These are phyloP conservation scores for Prinia subflava DNA, from an alignment of 2,113 vertebrate species.

Conservation along the genomic window DNA sequence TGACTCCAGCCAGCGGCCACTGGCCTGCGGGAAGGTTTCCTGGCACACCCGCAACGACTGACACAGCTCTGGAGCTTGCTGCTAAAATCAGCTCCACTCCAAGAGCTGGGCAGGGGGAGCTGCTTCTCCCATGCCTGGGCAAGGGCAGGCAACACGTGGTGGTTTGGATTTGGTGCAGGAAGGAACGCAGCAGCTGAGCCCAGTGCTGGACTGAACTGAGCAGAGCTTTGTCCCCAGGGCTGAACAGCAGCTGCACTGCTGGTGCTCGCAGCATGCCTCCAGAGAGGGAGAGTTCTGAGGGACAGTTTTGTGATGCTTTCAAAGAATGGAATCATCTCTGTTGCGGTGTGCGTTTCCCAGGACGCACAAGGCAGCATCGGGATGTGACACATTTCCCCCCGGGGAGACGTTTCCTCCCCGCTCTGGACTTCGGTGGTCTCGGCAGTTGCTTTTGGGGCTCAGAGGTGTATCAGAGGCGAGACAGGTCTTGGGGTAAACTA, in stretches of 20 bases:
- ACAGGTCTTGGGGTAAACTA: too few species aligned
- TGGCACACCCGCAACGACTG: too few species aligned
- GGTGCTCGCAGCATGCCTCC: too few species aligned
- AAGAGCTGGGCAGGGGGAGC: background rate
- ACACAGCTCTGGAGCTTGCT: too few species aligned
- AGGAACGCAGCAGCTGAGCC: background rate
- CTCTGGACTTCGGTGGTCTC: too few species aligned
- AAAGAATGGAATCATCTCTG: background rate
- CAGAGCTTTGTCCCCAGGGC: accelerated
- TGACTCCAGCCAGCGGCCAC: accelerated
- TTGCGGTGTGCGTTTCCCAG: too few species aligned
- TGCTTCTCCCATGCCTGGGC: background rate
- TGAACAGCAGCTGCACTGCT: background rate
- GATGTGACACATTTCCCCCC: too few species aligned
- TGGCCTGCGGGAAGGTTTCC: too few species aligned
- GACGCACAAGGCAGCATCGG: too few species aligned
- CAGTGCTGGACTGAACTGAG: background rate
- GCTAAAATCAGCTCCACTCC: background rate
- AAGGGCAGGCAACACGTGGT: background rate
- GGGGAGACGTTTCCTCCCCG: too few species aligned
- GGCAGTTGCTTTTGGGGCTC: too few species aligned
- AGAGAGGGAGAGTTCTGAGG: background rate
- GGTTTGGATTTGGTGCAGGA: background rate
- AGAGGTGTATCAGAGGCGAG: too few species aligned
- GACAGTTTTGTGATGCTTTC: background rate